These are phyloP conservation scores for Campylomormyrus tamandua DNA, from an alignment of 2,113 vertebrate genomes.

Conservation along the genomic window DNA sequence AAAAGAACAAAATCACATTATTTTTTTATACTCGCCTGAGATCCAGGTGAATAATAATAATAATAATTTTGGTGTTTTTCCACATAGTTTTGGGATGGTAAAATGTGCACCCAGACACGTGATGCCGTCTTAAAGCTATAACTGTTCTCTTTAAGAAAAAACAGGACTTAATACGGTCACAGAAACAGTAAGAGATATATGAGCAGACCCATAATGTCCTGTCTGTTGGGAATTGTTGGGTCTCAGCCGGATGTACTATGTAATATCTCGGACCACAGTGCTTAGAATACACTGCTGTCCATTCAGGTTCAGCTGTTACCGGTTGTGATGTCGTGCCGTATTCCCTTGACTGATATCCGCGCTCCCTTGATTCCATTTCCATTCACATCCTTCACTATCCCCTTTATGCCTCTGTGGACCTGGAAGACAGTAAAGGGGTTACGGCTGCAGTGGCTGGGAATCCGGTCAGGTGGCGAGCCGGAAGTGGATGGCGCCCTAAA, in stretches of 20 bases:
- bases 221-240: background rate
- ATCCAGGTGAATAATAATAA: background rate
- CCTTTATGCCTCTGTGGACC: constrained; percentile 90
- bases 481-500: background rate
- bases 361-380: constrained; percentile 84
- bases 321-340: constrained; percentile 82
- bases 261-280: background rate
- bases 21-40: background rate
- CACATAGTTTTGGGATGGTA: background rate
- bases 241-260: background rate
- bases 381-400: constrained; percentile 72
- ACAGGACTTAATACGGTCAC: background rate
- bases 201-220: background rate
- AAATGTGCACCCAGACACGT: background rate
- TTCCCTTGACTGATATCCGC: constrained; percentile 72
- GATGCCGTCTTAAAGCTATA: background rate
- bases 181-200: background rate
- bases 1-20: background rate
- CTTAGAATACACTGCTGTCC: background rate
- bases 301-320: constrained; percentile 55
- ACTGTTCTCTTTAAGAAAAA: background rate
- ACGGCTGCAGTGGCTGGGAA: background rate
- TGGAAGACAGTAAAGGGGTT: constrained; percentile 39
- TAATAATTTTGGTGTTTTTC: background rate
- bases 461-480: background rate